Evolutionary conservation across 1,140 invertebrate species (phyloP), one percentile per base, ranked within the genome.

Genomic region (Lordiphosa mommai): DNA sequence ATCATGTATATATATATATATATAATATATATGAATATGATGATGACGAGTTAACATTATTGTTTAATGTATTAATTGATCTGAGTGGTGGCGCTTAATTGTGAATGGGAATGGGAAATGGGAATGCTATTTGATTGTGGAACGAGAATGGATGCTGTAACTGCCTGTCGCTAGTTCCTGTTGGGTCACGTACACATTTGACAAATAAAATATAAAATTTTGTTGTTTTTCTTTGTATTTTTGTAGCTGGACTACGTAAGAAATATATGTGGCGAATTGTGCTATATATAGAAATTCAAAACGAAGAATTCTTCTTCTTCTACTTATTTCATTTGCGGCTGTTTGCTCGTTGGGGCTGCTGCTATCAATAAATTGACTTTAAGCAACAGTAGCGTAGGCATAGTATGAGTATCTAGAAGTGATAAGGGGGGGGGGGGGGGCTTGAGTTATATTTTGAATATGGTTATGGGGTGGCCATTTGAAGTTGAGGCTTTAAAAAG

Each of bases 51-150:
- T 14, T 36, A 50, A 14, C 30, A 13, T 12, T 33, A 53, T 13
- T 53, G 46, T 61, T 61, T 66, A 71, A 58, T 77, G 43, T 40
- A 66, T 76, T 77, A 71, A 76, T 76, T 77, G 72, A 71, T 76
- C 55, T 20, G 41, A 64, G 51, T 47, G 60, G 72, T 56, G 55
- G 14, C 55, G 48, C 36, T 37, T 43, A 37, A 63, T 63, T 61
- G 46, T 52, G 13, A 37, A 34, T 43, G 44, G 16, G 37, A 4
- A 23, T 23, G 20, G 9, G 20, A 17, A 56, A n/a, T n/a, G n/a
- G n/a, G n/a, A 27, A 13, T 17, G 10, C 43, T 61, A 29, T 27
- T 30, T 9, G 29, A 60, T 57, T 20, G 17, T 20, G 17, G 3
- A 20, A 4, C 3, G 17, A 20, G 6, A 6, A 1, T 4, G 20